Evolutionary conservation across 2,888 invertebrate genomes (phyloP), one percentile per base, ranked within the genome.

Genomic region (Galerucella pusilla): DNA sequence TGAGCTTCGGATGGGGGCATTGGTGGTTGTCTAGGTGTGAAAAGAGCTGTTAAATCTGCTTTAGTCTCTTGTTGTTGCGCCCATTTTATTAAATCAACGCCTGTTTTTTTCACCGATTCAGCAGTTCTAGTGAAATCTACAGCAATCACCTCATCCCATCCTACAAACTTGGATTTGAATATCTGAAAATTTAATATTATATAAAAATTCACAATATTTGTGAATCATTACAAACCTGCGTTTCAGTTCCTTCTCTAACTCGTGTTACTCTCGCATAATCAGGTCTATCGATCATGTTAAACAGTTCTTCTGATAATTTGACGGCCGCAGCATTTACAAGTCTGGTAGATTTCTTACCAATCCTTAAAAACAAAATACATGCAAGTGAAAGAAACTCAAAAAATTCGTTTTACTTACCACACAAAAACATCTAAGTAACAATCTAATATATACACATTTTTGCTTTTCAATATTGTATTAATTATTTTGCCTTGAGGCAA

Each of bases 71-170:
- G 96, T 80, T 94, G 92, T 78, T 92, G 92, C 0, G 96, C 96
- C 97, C 97, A 97, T 87, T 94, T 93, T 11, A 94, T 96, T 77
- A 99, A 90, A 89, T 99, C 98, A 0, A 97, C 98, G 14, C 99
- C 99, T 16, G 99, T 97, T 84, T 97, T 93, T 57, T 95, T 95
- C 0, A 99, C 98, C 0, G 98, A 98, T 86, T 97, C 98, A 0
- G 98, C 98, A 0, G 99, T 99, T 79, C 99, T 92, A 0, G 99
- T 99, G 88, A 97, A 99, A 89, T 99, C 99, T 9, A 99, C 99
- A 0, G 97, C 98, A 83, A 99, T 97, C 20, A 99, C 97, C 88
- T 99, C 99, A 86, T 99, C 98, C 99, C 99, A 99, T 10, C 97
- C 98, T 65, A 92, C 88, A 89, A 99, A 99, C 88, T 99, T 98